Percentiles rank a stretch among this genome's conserved stretches.
These are phyloP conservation scores for Micrasema longulum DNA, from an alignment of 1,140 invertebrate species.

Conservation along the genomic window DNA sequence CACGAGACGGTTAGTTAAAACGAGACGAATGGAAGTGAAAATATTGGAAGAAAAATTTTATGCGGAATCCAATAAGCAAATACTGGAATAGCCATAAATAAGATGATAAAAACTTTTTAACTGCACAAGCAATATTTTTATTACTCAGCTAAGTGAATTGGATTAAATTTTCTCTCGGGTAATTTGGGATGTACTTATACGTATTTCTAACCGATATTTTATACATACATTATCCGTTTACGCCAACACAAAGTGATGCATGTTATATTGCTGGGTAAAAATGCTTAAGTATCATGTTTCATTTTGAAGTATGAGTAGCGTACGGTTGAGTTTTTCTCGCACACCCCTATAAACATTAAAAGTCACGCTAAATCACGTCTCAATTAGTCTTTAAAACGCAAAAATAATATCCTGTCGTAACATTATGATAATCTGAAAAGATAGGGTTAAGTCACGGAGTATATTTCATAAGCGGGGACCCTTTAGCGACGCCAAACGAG, in stretches of 20 bases:
- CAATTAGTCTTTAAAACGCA: slow-evolving; percentile 17
- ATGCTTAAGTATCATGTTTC: no score
- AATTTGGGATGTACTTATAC: no score
- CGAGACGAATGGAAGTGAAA: slow-evolving; percentile 15
- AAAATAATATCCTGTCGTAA: slow-evolving; percentile 3
- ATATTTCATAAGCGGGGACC: slow-evolving; percentile 45
- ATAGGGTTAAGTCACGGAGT: slow-evolving; percentile 38
- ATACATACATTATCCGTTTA: no score
- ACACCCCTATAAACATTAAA: slow-evolving; percentile 7
- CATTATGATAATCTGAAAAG: slow-evolving; percentile 34
- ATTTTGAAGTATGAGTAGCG: no score
- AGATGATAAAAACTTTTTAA: slow-evolving; percentile 53
- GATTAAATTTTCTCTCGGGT: slow-evolving; percentile 29
- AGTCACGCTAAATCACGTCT: slow-evolving; percentile 15
- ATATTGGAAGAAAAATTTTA: slow-evolving; percentile 41
- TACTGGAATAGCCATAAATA: slow-evolving; percentile 46
- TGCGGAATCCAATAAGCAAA: slow-evolving; percentile 46
- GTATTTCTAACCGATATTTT: no score
- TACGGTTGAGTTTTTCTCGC: no score
- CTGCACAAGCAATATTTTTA: slow-evolving; percentile 49
- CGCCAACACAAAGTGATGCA: no score
- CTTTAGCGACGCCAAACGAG: slow-evolving; percentile 40
- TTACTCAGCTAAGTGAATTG: slow-evolving; percentile 41
- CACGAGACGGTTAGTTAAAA: slow-evolving; percentile 1
- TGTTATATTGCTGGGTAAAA: no score